Conservation (phyloP, 2,113 vertebrate genomes). For the Apteryx owenii region DNA sequence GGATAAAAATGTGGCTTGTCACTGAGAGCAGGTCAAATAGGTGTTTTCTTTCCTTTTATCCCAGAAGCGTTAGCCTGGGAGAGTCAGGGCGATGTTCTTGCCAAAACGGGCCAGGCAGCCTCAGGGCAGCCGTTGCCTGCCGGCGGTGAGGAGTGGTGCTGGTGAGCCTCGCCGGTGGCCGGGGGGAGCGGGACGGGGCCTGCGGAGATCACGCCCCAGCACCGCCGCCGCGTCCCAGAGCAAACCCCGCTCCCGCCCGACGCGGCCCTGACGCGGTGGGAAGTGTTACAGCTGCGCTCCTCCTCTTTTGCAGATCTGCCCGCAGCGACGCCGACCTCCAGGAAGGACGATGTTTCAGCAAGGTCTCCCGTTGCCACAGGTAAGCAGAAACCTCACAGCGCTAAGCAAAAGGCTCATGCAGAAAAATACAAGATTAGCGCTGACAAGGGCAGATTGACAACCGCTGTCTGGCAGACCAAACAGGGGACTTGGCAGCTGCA, state of each 20-base stretch:
- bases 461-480: too few species aligned
- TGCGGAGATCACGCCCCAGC: neutral
- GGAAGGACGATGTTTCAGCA: neutral
- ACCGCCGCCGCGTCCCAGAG: neutral
- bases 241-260: neutral
- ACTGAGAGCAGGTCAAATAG: neutral
- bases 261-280: neutral
- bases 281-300: neutral
- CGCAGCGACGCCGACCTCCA: fast-evolving
- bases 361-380: neutral
- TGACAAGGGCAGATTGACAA: too few species aligned
- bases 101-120: neutral
- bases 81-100: fast-evolving
- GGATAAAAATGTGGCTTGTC: neutral
- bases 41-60: neutral
- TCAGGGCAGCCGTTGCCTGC: neutral
- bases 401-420: neutral
- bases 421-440: neutral
- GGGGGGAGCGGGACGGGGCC: too few species aligned
- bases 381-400: neutral
- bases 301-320: neutral
- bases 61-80: neutral
- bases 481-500: neutral
- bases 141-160: too few species aligned
- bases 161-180: too few species aligned